Evolutionary conservation across 2,113 vertebrate species (phyloP), one percentile per base, ranked within the genome.

Genomic region (Plecotus auritus): DNA sequence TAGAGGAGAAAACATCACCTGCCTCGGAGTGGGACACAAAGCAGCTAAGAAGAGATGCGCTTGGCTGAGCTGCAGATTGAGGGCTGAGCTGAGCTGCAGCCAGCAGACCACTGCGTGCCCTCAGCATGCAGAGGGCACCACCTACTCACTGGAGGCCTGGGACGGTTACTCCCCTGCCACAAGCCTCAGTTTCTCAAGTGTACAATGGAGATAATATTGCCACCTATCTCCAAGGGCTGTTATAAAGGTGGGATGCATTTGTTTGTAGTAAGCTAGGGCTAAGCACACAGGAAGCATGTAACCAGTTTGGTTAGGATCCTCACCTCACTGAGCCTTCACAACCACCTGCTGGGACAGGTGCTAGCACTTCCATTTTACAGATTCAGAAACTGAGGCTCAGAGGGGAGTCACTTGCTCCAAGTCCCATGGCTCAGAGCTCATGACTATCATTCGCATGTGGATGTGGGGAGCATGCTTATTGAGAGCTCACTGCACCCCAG

Each of bases 101-200:
- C 11, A 20, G 30, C 22, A 32, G 32, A 7, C 74, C 6, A 1
- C 56, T 6, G 2, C 4, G 35, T 4, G 16, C 28, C 64, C 0
- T 0, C n/a, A 6, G 23, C 1, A 1, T 18, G n/a, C 35, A 5
- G 32, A 11, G 0, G 1, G 7, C 17, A 11, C n/a, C 0, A 0
- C 11, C 35, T 4, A 6, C 22, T 20, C 40, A 8, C 49, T 28
- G 51, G 8, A 30, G 66, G 23, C 49, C 59, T 14, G 30, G 42
- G 26, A 40, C 66, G 1, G 9, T 45, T 22, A 1, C 49, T 40
- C 22, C 66, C 54, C n/a, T 32, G 12, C 42, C 26, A 0, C 9
- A 8, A 8, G 47, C 42, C 67, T 74, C 66, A 11, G 56, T 56
- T 67, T 59, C 94, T 80, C 51, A 16, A 59, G 67, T 64, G 9